A percentile compares a stretch with the other conserved stretches of the same genome.
Evolutionary conservation across 64 coral and sea anemone genomes (phyloP).

Genomic region (Porites lutea): DNA sequence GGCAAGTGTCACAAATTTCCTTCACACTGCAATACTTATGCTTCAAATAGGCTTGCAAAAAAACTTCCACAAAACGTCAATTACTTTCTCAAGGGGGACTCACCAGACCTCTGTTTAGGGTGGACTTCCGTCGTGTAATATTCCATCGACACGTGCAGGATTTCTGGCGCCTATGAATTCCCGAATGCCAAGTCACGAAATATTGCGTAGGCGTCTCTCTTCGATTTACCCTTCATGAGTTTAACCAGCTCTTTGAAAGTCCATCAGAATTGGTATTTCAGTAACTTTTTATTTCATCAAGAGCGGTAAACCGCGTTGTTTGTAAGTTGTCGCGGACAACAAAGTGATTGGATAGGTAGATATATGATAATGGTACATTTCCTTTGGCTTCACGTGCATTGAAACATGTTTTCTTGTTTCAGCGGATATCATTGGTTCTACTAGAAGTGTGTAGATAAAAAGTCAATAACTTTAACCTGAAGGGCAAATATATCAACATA

Average conservation of each 20-base stretch:
- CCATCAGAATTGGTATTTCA: no score
- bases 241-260: no score
- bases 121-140: no score
- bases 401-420: neutral
- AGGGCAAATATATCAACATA: neutral
- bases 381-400: neutral
- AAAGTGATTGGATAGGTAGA: neutral
- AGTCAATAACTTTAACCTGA: neutral
- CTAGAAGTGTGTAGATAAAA: neutral
- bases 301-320: neutral
- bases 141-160: no score
- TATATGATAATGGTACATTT: conserved; percentile 4
- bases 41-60: no score
- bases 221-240: no score
- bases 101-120: no score
- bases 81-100: no score
- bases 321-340: neutral
- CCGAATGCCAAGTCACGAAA: neutral
- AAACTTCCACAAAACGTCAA: no score
- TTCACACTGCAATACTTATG: no score
- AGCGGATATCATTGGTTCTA: conserved; percentile 2
- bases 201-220: neutral
- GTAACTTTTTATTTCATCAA: no score
- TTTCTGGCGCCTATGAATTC: neutral
- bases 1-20: no score